Percentiles rank a stretch among this genome's conserved stretches.
phyloP scores from a whole-genome alignment of 2,113 vertebrate genomes.

The Athene cunicularia region DNA sequence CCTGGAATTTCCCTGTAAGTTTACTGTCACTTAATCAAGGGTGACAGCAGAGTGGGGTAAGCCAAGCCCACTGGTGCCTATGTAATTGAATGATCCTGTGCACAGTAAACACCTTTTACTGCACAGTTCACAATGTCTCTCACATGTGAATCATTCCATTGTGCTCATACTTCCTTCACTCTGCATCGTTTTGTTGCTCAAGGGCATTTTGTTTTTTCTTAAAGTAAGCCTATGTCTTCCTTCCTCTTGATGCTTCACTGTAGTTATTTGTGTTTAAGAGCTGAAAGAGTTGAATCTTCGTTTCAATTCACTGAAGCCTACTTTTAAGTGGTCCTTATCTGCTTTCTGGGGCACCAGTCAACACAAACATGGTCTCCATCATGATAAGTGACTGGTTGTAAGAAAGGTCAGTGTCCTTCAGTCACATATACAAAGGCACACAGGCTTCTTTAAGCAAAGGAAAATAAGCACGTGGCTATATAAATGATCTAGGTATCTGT shows the following conservation, averaged over 20 bases:
- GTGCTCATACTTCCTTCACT: conserved; percentile 30
- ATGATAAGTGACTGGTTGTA: neutral
- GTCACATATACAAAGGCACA: neutral
- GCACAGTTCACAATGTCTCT: neutral
- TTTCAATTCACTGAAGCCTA: neutral
- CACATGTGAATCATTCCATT: neutral
- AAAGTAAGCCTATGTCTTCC: neutral
- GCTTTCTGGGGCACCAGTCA: neutral
- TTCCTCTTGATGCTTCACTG: neutral
- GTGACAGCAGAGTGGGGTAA: neutral
- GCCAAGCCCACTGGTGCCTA: neutral
- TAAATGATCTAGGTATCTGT: neutral
- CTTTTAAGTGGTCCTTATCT: neutral
- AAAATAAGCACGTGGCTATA: neutral
- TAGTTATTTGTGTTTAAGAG: neutral
- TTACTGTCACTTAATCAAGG: neutral
- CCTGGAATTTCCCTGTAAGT: neutral
- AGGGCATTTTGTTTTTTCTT: neutral
- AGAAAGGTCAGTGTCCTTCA: neutral
- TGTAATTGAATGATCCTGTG: neutral
- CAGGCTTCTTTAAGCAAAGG: neutral
- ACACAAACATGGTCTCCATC: neutral
- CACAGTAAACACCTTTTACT: conserved; percentile 9
- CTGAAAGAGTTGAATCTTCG: neutral
- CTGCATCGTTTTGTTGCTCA: neutral